Evolutionary conservation across 2,888 invertebrate species (phyloP), one percentile per base, ranked within the genome.

Genomic region (Myopa tessellatipennis): DNA sequence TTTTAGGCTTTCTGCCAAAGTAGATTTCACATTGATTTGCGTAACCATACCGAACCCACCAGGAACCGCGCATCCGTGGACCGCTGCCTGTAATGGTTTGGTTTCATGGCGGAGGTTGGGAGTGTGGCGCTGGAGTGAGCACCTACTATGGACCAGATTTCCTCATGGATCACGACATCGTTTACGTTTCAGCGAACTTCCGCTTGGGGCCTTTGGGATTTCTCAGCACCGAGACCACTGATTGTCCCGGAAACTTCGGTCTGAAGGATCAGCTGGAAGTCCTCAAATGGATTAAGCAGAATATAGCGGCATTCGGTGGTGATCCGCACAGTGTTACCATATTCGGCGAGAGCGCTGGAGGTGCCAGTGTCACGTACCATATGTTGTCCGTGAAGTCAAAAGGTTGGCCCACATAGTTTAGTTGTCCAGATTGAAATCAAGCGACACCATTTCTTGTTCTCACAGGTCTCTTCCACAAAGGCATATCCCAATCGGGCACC

Each of bases 401-500:
- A 78, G 89, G 88, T 50, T 63, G 4, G 18, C 16, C 5, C 18
- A 40, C 50, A 40, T 55, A 50, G 5, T 14, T 55, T 2, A 16
- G 14, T 68, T 61, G 34, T 65, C 69, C 45, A 10, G 7, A 45
- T 78, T 40, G 68, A 71, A 71, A 55, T 10, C 8, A 8, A 10
- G n/a, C 6, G 7, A 36, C 6, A 8, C 40, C 14, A 12, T 38
- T 38, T 38, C 14, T 58, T 8, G 52, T n/a, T 61, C 61, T 18
- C 45, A 12, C 34, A 71, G 94, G 93, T 78, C 85, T 94, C 14
- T 93, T 95, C 81, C 93, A 94, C 81, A 92, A 92, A 78, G 94
- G 91, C 2, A 95, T 95, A 79, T 92, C 94, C 0, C 93, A 95
- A 85, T 95, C 95, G 72, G 95, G 95, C 0, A 93, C 93, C 1